phyloP scores from a whole-genome alignment of 1,140 invertebrate species.

The Ceratosolen solmsi region DNA sequence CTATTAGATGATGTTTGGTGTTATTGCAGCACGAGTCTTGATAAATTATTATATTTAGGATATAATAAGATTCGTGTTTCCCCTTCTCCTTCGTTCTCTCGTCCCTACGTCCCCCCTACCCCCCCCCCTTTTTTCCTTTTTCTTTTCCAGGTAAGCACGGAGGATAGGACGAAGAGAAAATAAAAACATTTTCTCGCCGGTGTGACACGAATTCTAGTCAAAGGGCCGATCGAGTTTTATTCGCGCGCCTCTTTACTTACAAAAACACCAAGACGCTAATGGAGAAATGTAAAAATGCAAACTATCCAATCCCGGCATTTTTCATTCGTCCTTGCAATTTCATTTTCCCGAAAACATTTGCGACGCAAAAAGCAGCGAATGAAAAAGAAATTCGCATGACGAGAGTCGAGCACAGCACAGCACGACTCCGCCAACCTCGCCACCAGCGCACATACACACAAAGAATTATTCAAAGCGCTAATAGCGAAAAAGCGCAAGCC shows the following conservation, averaged over 20 bases:
- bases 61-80: too few species aligned
- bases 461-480: not conserved
- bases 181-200: not conserved
- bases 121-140: too few species aligned
- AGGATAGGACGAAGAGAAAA: not conserved
- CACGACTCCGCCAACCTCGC: too few species aligned
- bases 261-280: not conserved
- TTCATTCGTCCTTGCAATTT: not conserved
- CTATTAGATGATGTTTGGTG: constrained; percentile 1
- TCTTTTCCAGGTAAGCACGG: too few species aligned
- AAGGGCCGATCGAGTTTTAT: not conserved
- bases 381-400: too few species aligned
- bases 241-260: not conserved
- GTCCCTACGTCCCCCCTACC: too few species aligned
- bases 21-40: not conserved
- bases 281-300: not conserved
- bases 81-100: too few species aligned
- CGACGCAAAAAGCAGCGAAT: too few species aligned
- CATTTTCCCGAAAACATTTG: not conserved
- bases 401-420: too few species aligned
- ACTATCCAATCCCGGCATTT: not conserved
- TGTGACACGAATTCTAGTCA: not conserved
- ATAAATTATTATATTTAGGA: constrained; percentile 11
- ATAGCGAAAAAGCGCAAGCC: not conserved
- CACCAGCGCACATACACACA: not conserved